Evolutionary conservation across 1,140 invertebrate species (phyloP), one percentile per base, ranked within the genome.

Genomic region (Ladona fulva): DNA sequence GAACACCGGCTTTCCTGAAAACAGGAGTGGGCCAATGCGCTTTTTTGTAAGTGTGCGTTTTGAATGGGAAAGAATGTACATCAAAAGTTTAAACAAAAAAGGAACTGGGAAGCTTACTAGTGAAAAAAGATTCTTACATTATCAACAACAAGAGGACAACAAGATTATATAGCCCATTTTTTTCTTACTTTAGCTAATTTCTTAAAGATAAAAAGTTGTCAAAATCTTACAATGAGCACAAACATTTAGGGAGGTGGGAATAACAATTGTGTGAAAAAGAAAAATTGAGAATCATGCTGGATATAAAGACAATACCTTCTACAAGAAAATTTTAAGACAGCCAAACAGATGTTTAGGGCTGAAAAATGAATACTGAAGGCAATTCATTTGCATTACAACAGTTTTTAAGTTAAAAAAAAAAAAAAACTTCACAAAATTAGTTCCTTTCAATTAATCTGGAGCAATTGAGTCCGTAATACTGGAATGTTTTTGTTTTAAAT

Each of bases 401-500:
- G 29, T 37, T 37, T 37, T 37, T 37, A 37, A 37, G 52, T 66
- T 5, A n/a, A n/a, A 52, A 10, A 52, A 52, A 66, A 66, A 66
- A 19, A 22, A 19, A 3, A 66, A 66, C 52, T 66, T 66, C n/a
- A 22, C 14, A 19, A 66, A 66, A 16, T 19, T 66, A 66, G 52
- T 66, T 66, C n/a, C 1, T 66, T 16, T 66, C 52, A 66, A 22
- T 66, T 66, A 19, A 19, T 6, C 16, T 6, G 14, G 52, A 66
- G 52, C 52, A 16, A 19, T 66, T 22, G n/a, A 66, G 52, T 66
- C 52, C n/a, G 52, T 66, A 66, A 66, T 66, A 66, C 52, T 66
- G 52, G 52, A 66, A 66, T 66, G 52, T 66, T 66, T 66, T 66
- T 37, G 29, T 37, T 66, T 66, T 66, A 66, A 66, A 66, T 66